Base-by-base conservation (phyloP, 2,797 vertebrate genomes). In the Lates japonicus region DNA sequence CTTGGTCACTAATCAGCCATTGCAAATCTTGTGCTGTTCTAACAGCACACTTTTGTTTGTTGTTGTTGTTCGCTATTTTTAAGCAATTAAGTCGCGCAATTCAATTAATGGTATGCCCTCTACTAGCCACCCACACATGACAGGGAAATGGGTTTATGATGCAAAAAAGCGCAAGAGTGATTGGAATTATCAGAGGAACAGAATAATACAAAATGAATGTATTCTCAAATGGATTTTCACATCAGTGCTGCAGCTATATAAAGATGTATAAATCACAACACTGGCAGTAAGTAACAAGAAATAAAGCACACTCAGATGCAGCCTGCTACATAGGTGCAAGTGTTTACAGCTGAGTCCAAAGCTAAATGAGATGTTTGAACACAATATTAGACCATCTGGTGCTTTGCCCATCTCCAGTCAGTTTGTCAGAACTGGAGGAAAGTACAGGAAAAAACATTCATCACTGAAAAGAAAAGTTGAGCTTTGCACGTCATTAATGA, bases 381-480 rank as follows among this genome's bases (percentile, higher is more conserved):
- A 52, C 33, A 41, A 35, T 37, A 20, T 75, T 31, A 25, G 51
- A 71, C 69, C 67, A 79, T 80, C 72, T 74, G 74, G 37, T 55
- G 48, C 13, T 70, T 66, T 22, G 22, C 49, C 39, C 37, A 46
- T 64, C 12, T 70, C 42, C 39, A 46, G n/a, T 39, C 44, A 20
- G 4, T 60, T 59, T 49, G 41, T 78, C 20, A 52, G 35, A 72
- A 46, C 35, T 65, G 44, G 70, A 61, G 20, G 51, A 46, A 66
- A 64, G 35, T 12, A 44, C 76, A 70, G 25, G 25, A 39, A 74
- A 52, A 55, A 37, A 14, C 6, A 71, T 39, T 11, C 0, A 46
- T 49, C 13, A 14, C 35, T 39, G 3, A 22, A 60, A 72, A 31
- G 14, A 37, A 74, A 52, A 64, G 25, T 39, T 19, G 48, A 60